Evolutionary conservation across 2,797 vertebrate genomes (phyloP).

Genomic region (Synanceia verrucosa): DNA sequence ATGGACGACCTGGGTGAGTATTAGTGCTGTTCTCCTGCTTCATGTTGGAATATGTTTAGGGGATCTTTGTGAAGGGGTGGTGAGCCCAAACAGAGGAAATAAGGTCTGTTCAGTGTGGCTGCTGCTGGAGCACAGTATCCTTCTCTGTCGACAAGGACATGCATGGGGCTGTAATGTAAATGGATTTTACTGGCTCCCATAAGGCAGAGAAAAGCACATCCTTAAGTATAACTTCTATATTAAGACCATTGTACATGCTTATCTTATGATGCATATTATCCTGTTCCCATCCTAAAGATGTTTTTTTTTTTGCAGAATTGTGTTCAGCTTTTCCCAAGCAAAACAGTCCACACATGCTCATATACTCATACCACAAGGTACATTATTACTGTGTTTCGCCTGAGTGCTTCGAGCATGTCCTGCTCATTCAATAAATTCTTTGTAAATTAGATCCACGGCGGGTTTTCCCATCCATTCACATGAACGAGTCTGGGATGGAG

Average conservation of each 20-base stretch:
- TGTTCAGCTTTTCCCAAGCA: constrained; percentile 5
- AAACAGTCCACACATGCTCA: constrained; percentile 1
- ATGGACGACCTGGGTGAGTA: constrained; percentile 85
- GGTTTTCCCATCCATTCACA: constrained; percentile 31
- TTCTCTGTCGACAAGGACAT: constrained; percentile 19
- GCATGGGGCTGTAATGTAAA: constrained; percentile 2
- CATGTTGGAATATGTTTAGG: constrained; percentile 51
- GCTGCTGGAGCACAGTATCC: constrained; percentile 12
- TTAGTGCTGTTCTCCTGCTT: constrained; percentile 25
- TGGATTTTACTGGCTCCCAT: background rate
- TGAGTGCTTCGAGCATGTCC: constrained; percentile 22
- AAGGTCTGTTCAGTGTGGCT: constrained; percentile 38
- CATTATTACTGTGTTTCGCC: background rate
- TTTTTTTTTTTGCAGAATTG: background rate
- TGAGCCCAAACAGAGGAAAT: constrained; percentile 66
- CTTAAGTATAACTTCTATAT: background rate
- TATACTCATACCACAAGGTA: constrained; percentile 12
- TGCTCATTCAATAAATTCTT: constrained; percentile 64
- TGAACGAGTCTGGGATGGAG: constrained; percentile 28
- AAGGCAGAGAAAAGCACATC: constrained; percentile 1
- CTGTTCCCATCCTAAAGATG: background rate
- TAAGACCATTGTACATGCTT: background rate
- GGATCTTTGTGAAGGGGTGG: constrained; percentile 69
- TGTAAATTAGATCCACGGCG: constrained; percentile 48
- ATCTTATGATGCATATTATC: background rate